A percentile compares a stretch with the other conserved stretches of the same genome.
phyloP scores from a whole-genome alignment of 2,113 vertebrate genomes.

The Cygnus atratus region DNA sequence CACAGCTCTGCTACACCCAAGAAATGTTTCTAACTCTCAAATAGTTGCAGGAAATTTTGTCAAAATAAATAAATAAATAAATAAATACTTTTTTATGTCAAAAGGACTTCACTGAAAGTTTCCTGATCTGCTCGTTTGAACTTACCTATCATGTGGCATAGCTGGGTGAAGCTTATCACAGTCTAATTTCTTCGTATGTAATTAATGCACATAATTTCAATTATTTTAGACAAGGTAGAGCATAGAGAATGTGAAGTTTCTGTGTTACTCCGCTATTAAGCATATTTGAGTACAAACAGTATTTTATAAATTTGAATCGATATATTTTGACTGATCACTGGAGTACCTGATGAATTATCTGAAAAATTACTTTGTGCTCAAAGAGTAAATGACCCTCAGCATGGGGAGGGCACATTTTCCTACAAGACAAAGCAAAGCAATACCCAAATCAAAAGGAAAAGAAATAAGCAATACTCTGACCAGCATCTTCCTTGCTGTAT shows the following conservation, averaged over 20 bases:
- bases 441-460: not conserved
- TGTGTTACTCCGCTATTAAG: not conserved
- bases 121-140: not conserved
- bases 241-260: not conserved
- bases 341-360: not conserved
- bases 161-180: not conserved
- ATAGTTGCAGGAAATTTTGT: not conserved
- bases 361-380: not conserved
- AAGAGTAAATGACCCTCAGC: not conserved
- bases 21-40: not conserved
- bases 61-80: not conserved
- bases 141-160: not conserved
- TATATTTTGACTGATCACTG: not conserved
- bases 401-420: not conserved
- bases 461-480: not conserved
- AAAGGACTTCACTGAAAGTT: not conserved
- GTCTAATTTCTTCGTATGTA: not conserved
- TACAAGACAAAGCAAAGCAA: not conserved
- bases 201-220: constrained; percentile 27
- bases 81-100: not conserved
- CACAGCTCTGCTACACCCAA: not conserved
- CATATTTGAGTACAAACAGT: not conserved
- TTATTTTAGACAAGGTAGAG: not conserved
- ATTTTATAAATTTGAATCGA: constrained; percentile 5
- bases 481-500: accelerated